Base-by-base conservation (phyloP, 2,797 vertebrate species). In the Oreochromis mossambicus region DNA sequence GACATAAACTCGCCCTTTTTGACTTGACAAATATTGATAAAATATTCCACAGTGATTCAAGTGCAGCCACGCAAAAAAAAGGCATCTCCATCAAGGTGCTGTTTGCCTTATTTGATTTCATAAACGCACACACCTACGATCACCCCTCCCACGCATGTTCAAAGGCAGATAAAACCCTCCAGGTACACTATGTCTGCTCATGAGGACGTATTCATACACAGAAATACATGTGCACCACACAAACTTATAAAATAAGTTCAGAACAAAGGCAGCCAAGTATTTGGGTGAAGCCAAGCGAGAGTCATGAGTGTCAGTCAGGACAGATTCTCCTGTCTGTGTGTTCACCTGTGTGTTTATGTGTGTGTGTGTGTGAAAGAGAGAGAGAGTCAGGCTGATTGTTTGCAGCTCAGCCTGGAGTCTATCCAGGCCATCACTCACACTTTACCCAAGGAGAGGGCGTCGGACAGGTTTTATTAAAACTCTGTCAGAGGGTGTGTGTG, bases 401-500 rank as follows among this genome's bases (percentile, higher is more conserved):
- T 90, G 86, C 86, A 88, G 83, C 91, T 90, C 88, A 92, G 85
- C 85, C 87, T 94, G 91, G 94, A 95, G 91, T 92, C 91, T 91
- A 88, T 92, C 90, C 93, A 94, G 89, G 90, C 94, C 91, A 93
- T 95, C 94, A 94, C 86, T 95, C 92, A 92, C 92, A 93, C 90
- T 94, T 95, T 95, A 94, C 92, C 91, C 88, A 87, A 92, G 92
- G 93, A 95, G 91, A 94, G 93, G 92, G 92, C 87, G 92, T 93
- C 81, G 91, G 94, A 95, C 93, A 95, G 94, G 91, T 96, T 96
- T 96, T 96, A 96, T 96, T 96, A 95, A 96, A 96, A 96, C 93
- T 95, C 94, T 95, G 95, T 96, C 93, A 95, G 86, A 92, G 91
- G 79, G 86, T 91, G 90, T 92, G 92, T 92, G 89, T 86, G 48